A percentile compares a stretch with the other conserved stretches of the same genome.
Conservation (phyloP, 1,140 invertebrate species). For the Ceratina japonica region DNA sequence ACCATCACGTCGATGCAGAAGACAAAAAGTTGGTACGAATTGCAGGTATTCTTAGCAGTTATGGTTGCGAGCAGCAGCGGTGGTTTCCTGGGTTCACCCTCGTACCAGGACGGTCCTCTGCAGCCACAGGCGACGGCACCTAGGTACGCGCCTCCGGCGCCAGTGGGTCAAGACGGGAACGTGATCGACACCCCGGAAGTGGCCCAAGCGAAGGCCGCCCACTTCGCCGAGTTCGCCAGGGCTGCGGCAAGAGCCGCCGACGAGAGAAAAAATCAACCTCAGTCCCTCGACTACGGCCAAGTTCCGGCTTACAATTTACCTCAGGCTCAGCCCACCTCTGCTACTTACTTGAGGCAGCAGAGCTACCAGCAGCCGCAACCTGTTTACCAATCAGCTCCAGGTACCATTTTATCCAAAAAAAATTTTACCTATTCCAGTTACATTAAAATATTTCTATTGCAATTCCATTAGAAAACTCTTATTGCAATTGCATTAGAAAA, state of each 20-base stretch:
- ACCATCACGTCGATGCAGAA: too few relatives aligned
- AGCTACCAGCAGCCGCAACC: constrained; percentile 43
- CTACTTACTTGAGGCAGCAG: constrained; percentile 32
- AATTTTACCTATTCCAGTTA: neutral
- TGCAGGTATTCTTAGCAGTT: constrained; percentile 69
- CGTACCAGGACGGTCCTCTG: constrained; percentile 65
- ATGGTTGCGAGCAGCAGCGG: constrained; percentile 61
- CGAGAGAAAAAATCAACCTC: constrained; percentile 50
- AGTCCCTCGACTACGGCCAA: neutral
- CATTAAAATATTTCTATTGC: too few relatives aligned
- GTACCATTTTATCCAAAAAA: constrained; percentile 10
- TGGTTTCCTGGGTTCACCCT: constrained; percentile 64
- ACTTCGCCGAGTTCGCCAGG: constrained; percentile 79
- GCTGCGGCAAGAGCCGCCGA: constrained; percentile 73
- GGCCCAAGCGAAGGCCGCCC: constrained; percentile 77
- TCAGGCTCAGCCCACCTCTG: constrained; percentile 35
- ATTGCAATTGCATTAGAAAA: too few relatives aligned
- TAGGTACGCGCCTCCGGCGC: constrained; percentile 78
- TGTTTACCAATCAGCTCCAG: constrained; percentile 30
- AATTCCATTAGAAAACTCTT: too few relatives aligned
- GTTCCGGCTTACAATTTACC: constrained; percentile 14
- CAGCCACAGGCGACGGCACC: constrained; percentile 52
- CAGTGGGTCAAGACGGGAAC: constrained; percentile 79
- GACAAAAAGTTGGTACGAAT: too few relatives aligned
- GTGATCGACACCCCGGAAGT: constrained; percentile 80